phyloP scores from a whole-genome alignment of 2,113 vertebrate species.

The Chroicocephalus ridibundus region DNA sequence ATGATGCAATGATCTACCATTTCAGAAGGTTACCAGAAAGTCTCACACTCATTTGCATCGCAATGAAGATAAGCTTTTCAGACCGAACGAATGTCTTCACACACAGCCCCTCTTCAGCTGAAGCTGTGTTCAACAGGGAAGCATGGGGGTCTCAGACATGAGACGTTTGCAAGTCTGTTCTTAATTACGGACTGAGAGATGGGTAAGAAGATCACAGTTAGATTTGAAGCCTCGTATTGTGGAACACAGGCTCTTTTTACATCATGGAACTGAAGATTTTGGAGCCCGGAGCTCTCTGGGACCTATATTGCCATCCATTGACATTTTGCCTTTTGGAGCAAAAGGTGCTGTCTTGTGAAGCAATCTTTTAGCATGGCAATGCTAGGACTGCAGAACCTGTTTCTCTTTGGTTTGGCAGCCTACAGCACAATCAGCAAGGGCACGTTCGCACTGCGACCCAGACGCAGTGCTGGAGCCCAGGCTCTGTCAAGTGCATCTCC shows the following conservation, averaged over 20 bases:
- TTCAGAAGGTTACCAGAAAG: not conserved
- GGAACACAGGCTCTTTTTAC: not conserved
- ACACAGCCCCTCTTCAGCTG: not conserved
- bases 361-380: not conserved
- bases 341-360: not conserved
- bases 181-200: not conserved
- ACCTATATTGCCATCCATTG: not conserved
- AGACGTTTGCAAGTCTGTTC: not conserved
- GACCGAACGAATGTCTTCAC: not conserved
- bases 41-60: not conserved
- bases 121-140: not conserved
- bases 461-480: not conserved
- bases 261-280: not conserved
- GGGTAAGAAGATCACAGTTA: not conserved
- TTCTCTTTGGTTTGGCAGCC: not conserved
- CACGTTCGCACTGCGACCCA: rapidly evolving
- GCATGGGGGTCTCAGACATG: not conserved
- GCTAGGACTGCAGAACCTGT: not conserved
- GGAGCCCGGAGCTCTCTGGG: not conserved
- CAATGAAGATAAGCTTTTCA: not conserved
- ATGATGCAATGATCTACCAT: not conserved
- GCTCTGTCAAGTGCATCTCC: not conserved
- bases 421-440: not conserved
- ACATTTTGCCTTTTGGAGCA: not conserved
- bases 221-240: not conserved